Base-by-base conservation (phyloP, 2,797 vertebrate genomes). In the Poeciliopsis presidionis region DNA sequence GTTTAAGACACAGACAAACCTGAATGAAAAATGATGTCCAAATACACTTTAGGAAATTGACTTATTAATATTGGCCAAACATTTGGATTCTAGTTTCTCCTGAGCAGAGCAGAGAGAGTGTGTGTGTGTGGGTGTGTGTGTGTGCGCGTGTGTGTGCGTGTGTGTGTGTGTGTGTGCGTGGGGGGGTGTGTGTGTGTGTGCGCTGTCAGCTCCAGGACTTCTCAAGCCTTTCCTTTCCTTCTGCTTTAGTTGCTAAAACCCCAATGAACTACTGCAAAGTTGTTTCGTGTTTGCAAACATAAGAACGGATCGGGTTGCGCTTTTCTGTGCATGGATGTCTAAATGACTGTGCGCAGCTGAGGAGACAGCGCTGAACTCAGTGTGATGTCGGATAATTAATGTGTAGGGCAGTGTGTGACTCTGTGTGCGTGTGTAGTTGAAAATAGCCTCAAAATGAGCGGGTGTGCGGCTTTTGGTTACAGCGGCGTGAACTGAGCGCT, bases 361-460 rank as follows among this genome's bases (percentile, higher is more conserved):
- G 65, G 41, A 25, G 39, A 14, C 22, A 45, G 65, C 67, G 28
- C 13, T 70, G 45, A 45, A 45, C 67, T 70, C 67, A 43, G 67
- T 70, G n/a, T 70, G 67, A 70, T 45, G 12, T 45, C n/a, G 25
- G 67, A 70, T 70, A 70, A 70, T 70, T 70, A 70, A 70, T 45
- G 41, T 45, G 67, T 28, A 14, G 41, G 41, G 67, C 63, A 16
- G 8, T 36, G 30, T 36, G 30, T 63, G 59, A 25, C 18, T 67
- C 9, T 1, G 22, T 25, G 22, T 67, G 39, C 11, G 25, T 25
- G 39, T 67, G 12, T n/a, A 41, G 63, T 41, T n/a, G 39, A 67
- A 67, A 67, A 67, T 67, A 67, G 65, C 65, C 39, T 67, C 20
- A 33, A 77, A 72, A 28, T 41, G 57, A 55, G 69, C 57, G 47